Evolutionary conservation across 2,113 vertebrate genomes (phyloP), one percentile per base, ranked within the genome.

Genomic region (Lanius ludovicianus): DNA sequence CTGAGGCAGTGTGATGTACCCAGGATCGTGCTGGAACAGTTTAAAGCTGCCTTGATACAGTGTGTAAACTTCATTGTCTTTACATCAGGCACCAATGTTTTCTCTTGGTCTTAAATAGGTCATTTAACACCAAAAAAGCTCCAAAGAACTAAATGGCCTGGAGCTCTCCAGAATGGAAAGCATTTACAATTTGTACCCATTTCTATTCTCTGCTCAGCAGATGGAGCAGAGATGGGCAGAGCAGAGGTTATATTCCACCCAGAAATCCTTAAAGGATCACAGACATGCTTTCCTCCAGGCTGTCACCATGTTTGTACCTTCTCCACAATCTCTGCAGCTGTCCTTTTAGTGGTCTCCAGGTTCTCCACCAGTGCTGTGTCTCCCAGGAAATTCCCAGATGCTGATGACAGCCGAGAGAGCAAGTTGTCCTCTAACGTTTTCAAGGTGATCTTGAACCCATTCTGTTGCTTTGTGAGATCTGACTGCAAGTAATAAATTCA

Each of bases 381-480:
- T 25, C 97, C 99, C 67, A 99, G 98, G 97, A 99, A 99, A 97
- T 99, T 98, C 67, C 99, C 99, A 12, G 99, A 99, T 50, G 99
- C 99, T 0, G 99, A 98, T 14, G 99, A 99, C 60, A 99, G 96
- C n/a, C 98, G 97, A 56, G 99, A 99, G 2, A 99, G 98, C 81
- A 99, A 97, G 71, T 98, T 98, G 97, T 99, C 99, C 97, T 99
- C 99, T 87, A 99, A 75, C 0, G 97, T 99, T 97, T 99, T 99
- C 96, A 99, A 97, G 22, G 99, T 99, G 97, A 99, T 99, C 98
- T 99, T 99, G 97, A 99, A 99, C 23, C 98, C 98, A 10, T 99
- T 99, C 93, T 99, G 99, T 80, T 99, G 98, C 94, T 98, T 99
- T 0, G 99, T 99, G 95, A 99, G 98, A 57, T 99, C 97, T 1